Evolutionary conservation across 2,797 vertebrate species (phyloP), one percentile per base, ranked within the genome.

Genomic region (Orestias chungarensis): DNA sequence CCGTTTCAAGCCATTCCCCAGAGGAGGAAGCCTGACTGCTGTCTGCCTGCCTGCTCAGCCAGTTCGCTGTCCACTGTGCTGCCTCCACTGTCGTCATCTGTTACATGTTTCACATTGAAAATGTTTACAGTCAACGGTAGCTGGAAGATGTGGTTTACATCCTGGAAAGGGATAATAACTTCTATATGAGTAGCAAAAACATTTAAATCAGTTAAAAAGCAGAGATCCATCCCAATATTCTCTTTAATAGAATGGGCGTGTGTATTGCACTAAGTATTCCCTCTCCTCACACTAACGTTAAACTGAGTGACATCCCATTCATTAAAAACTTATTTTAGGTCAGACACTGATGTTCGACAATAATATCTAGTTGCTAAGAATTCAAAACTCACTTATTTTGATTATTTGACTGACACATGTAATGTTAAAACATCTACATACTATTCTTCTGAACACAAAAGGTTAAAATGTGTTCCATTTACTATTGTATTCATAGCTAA

Each of bases 1-100:
- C 84, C 70, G 23, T 90, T 91, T 88, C 77, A 64, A 82, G 70
- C 50, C 76, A 27, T 88, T 91, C 73, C 88, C 86, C 57, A 15
- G 85, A 91, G 89, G 83, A 87, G 68, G 64, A 17, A 46, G 75
- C 55, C 72, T 64, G 76, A 76, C 80, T 81, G 76, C 71, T 46
- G 66, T 66, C 73, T 75, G 80, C 74, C 75, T 75, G 76, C 66
- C 79, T 67, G 81, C 71, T 76, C 46, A 52, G 82, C 77, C 79
- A 73, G 71, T 84, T 90, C 70, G 69, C 73, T 67, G 80, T 75
- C 85, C 71, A 35, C 82, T 35, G 57, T 50, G 82, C 67, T 76
- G 76, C 73, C 62, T 75, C 80, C 79, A 65, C 79, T 70, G 74
- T 79, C 78, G 57, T 74, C 2, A 14, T 66, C 43, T 17, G 31